Evolutionary conservation across 2,888 invertebrate genomes (phyloP).

Genomic region (Lysandra bellargus): DNA sequence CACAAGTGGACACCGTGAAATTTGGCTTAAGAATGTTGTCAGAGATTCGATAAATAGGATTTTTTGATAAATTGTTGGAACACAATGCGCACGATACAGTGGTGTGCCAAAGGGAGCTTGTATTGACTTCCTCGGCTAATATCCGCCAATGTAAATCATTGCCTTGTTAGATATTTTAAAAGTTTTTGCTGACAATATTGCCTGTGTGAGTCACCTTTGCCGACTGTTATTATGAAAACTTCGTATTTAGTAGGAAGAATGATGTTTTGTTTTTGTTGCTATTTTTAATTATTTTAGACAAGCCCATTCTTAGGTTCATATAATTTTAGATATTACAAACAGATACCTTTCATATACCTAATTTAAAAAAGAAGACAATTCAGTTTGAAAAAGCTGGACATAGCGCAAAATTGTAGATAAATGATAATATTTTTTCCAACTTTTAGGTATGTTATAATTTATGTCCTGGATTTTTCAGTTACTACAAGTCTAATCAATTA

Average conservation of each 20-base stretch:
- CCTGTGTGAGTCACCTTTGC: not conserved
- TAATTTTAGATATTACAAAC: too few relatives aligned
- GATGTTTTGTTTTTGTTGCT: too few relatives aligned
- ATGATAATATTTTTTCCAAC: too few relatives aligned
- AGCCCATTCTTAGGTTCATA: too few relatives aligned
- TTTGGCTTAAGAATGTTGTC: conserved; percentile 57
- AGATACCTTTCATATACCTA: too few relatives aligned
- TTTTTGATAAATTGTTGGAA: conserved; percentile 68
- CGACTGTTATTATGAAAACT: not conserved
- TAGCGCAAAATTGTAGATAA: too few relatives aligned
- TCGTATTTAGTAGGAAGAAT: too few relatives aligned
- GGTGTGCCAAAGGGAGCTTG: conserved; percentile 29
- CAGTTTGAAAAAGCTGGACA: too few relatives aligned
- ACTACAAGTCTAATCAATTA: not conserved
- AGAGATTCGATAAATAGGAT: conserved; percentile 70
- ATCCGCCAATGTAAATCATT: conserved; percentile 27
- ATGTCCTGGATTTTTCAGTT: not conserved
- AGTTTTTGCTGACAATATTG: not conserved
- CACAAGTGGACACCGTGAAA: conserved; percentile 68
- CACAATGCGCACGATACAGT: conserved; percentile 70
- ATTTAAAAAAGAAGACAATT: too few relatives aligned
- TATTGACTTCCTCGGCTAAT: conserved; percentile 28
- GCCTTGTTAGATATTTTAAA: conserved; percentile 2
- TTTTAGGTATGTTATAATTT: too few relatives aligned
- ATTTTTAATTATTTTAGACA: too few relatives aligned